These are phyloP conservation scores for Dendroctonus ponderosae DNA, from an alignment of 1,140 invertebrate species.

Conservation along the genomic window DNA sequence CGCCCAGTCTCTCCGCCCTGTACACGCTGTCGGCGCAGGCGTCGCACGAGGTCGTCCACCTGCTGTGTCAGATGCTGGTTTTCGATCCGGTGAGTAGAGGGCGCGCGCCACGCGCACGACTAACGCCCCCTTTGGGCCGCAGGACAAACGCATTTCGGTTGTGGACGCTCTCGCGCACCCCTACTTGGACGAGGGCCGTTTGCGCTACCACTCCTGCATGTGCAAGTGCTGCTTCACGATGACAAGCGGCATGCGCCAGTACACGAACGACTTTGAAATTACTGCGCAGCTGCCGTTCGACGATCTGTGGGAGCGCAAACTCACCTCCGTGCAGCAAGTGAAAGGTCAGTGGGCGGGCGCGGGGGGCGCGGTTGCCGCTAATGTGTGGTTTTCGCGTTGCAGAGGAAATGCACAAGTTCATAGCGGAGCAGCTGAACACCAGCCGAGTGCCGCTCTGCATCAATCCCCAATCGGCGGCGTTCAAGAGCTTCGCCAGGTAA, in stretches of 20 bases:
- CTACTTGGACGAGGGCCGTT: conserved; percentile 94
- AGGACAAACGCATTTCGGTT: conserved; percentile 93
- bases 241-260: conserved; percentile 75
- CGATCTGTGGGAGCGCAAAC: conserved; percentile 91
- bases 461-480: conserved; percentile 98
- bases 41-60: conserved; percentile 95
- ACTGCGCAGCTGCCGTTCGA: conserved; percentile 85
- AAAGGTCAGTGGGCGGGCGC: conserved; percentile 68
- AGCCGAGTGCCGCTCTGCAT: conserved; percentile 96
- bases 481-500: conserved; percentile 99
- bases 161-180: conserved; percentile 93
- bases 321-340: conserved; percentile 88
- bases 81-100: conserved; percentile 87
- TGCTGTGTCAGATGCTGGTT: conserved; percentile 96
- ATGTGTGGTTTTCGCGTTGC: conserved; percentile 52
- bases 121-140: conserved; percentile 12
- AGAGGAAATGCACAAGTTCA: conserved; percentile 99
- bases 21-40: conserved; percentile 90
- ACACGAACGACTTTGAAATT: conserved; percentile 91
- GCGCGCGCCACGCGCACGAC: too few relatives aligned
- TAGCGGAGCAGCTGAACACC: conserved; percentile 91
- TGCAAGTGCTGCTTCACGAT: conserved; percentile 94
- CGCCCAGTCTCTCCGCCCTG: conserved; percentile 82
- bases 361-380: not conserved
- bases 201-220: conserved; percentile 99